Conservation (phyloP, 2,113 vertebrate species). For the Neoarius graeffei region DNA sequence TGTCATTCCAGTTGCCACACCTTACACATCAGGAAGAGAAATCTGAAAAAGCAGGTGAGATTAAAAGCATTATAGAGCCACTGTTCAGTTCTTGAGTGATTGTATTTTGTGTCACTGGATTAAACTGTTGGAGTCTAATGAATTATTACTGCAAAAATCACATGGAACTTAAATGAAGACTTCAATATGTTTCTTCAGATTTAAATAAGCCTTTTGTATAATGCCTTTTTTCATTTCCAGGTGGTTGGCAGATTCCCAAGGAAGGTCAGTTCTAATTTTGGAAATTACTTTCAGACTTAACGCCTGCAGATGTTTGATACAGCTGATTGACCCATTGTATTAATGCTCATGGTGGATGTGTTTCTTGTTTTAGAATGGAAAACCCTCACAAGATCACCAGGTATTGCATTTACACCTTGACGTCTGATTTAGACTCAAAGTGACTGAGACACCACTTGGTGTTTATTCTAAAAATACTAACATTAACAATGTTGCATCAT, state of each 20-base stretch:
- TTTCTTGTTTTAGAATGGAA: conserved; percentile 13
- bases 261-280: not conserved
- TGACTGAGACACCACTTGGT: not conserved
- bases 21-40: not conserved
- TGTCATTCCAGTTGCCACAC: not conserved
- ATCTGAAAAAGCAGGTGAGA: conserved; percentile 24
- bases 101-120: not conserved
- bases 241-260: not conserved
- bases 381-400: conserved; percentile 43
- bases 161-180: not conserved
- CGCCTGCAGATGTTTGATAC: not conserved
- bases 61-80: not conserved
- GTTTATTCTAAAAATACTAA: not conserved
- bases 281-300: not conserved
- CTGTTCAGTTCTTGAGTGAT: not conserved
- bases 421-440: not conserved
- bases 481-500: not conserved
- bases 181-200: not conserved
- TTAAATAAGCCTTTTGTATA: not conserved
- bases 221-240: not conserved
- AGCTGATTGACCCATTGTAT: not conserved
- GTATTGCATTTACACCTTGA: conserved; percentile 25
- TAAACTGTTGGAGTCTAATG: not conserved
- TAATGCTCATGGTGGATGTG: not conserved
- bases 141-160: not conserved